These are phyloP conservation scores for Mugil cephalus DNA, from an alignment of 2,113 vertebrate species.

Conservation along the genomic window DNA sequence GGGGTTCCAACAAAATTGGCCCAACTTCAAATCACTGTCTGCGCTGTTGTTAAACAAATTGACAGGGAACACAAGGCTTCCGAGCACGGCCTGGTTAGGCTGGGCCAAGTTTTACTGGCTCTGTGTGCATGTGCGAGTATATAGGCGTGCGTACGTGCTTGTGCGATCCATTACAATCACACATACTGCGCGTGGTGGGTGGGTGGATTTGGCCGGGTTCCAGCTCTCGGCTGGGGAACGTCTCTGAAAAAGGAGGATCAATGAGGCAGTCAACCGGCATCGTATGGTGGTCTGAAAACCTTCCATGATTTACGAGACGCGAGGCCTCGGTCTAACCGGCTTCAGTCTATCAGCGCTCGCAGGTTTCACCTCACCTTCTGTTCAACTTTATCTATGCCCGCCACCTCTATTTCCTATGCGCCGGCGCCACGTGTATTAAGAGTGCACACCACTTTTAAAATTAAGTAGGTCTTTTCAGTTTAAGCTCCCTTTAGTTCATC, in stretches of 20 bases:
- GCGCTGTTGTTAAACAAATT: slow-evolving; percentile 46
- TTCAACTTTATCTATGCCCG: slow-evolving; percentile 27
- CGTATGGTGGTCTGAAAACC: slow-evolving; percentile 58
- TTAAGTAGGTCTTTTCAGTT: slow-evolving; percentile 30
- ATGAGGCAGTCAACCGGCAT: slow-evolving; percentile 65
- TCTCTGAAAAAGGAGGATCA: slow-evolving; percentile 72
- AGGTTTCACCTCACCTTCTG: slow-evolving; percentile 51
- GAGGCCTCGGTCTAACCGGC: slow-evolving; percentile 35
- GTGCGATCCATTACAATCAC: slow-evolving; percentile 47
- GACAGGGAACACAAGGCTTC: slow-evolving; percentile 35
- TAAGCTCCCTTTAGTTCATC: slow-evolving; percentile 2
- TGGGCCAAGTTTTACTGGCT: slow-evolving; percentile 17
- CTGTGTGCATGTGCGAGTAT: slow-evolving; percentile 1
- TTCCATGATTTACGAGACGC: slow-evolving; percentile 65
- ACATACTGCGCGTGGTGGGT: slow-evolving; percentile 27
- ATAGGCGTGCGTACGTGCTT: slow-evolving; percentile 3
- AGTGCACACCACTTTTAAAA: slow-evolving; percentile 14
- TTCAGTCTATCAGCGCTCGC: slow-evolving; percentile 37
- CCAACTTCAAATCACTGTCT: slow-evolving; percentile 47
- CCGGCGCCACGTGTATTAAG: slow-evolving; percentile 26
- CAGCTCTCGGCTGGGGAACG: slow-evolving; percentile 41
- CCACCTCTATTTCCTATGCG: slow-evolving; percentile 21
- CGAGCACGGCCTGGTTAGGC: slow-evolving; percentile 26
- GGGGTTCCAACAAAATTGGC: slow-evolving; percentile 35
- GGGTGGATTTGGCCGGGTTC: slow-evolving; percentile 59